Percentiles rank a stretch among this genome's conserved stretches.
These are phyloP conservation scores for Eudemis profundana DNA, from an alignment of 2,888 invertebrate species.

Conservation along the genomic window DNA sequence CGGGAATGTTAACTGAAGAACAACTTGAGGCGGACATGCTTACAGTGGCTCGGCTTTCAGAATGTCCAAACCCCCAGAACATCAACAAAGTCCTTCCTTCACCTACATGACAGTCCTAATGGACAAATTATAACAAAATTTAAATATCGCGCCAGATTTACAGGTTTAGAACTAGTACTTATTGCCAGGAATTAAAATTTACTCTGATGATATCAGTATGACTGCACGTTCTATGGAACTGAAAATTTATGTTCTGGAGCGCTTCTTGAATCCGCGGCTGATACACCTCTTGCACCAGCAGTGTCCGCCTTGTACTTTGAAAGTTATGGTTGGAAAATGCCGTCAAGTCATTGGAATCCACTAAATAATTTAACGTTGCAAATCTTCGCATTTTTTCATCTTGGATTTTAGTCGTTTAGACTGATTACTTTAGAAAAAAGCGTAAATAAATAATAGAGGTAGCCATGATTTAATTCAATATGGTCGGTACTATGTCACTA, in stretches of 20 bases:
- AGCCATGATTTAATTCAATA: too few relatives aligned
- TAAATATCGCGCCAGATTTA: background rate
- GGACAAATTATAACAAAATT: constrained; percentile 14
- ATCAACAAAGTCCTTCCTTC: constrained; percentile 73
- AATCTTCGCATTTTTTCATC: constrained; percentile 73
- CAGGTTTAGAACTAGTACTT: background rate
- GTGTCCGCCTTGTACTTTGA: constrained; percentile 66
- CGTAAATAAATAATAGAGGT: background rate
- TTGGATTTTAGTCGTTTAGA: constrained; percentile 48
- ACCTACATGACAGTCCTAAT: constrained; percentile 72
- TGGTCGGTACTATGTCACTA: too few relatives aligned
- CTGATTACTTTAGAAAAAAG: constrained; percentile 11
- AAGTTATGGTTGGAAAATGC: constrained; percentile 67
- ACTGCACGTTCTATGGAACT: constrained; percentile 73
- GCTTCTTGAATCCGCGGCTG: constrained; percentile 68
- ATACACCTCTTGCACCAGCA: constrained; percentile 63
- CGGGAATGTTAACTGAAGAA: constrained; percentile 63
- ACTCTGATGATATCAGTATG: constrained; percentile 64
- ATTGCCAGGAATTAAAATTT: constrained; percentile 43
- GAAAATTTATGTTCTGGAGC: constrained; percentile 67
- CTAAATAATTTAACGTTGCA: constrained; percentile 65
- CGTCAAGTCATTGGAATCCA: constrained; percentile 62
- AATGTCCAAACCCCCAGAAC: constrained; percentile 71
- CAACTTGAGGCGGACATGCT: constrained; percentile 75
- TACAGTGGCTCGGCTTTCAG: constrained; percentile 71